Evolutionary conservation across 2,113 vertebrate species (phyloP), one percentile per base, ranked within the genome.

Genomic region (Dromiciops gliroides): DNA sequence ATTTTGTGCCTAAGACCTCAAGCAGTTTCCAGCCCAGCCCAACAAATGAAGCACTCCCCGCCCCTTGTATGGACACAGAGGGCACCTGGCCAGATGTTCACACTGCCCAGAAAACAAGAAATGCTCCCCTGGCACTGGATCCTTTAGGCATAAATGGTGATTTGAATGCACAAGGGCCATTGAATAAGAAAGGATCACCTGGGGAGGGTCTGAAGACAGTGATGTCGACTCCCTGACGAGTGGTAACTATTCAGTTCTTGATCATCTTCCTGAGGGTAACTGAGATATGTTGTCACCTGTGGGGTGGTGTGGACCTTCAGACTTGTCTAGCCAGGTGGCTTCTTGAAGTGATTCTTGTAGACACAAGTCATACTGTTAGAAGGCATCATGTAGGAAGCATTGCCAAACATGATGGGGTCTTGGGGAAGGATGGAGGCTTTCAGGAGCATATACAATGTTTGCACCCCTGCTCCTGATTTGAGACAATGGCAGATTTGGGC

Each of bases 241-340:
- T 6, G n/a, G 16, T n/a, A 37, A n/a, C 60, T 16, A 19, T 16
- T 3, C 14, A 16, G 4, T 5, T n/a, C 60, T n/a, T 23, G 0
- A 3, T 44, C 67, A 8, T 23, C 67, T n/a, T 75, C 14, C 60
- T n/a, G 37, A 75, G 60, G 0, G 0, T 10, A 19, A 12, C 37
- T 6, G 12, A 75, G 7, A 5, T n/a, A 44, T 44, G 67, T 44
- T 83, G 19, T 44, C 37, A 44, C 19, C 67, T 44, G 6, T 2
- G 60, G 28, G 0, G 12, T 1, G 11, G 31, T 37, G 31, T 4
- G 37, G 31, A 67, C 31, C 60, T 22, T 6, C 16, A 83, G 37
- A 44, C 67, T 1, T 83, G 67, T 22, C 67, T 19, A 3, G 67
- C 67, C n/a, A 2, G n/a, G 67, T 8, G 67, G 7, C n/a, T 83